Conservation (phyloP, 2,888 invertebrate genomes). For the Capitulum mitella region DNA sequence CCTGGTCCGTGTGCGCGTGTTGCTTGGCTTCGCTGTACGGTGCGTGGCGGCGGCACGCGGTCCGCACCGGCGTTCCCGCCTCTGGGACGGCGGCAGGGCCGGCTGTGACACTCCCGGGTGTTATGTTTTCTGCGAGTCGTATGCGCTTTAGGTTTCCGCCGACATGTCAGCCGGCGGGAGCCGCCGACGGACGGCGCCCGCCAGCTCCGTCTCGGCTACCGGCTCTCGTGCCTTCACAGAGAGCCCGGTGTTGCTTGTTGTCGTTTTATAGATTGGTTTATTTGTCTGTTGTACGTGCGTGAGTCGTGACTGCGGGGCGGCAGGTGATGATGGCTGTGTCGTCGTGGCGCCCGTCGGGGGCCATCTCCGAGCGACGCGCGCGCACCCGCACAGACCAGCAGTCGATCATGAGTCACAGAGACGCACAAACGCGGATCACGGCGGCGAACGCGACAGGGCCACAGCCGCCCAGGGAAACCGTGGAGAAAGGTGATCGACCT, state of each 20-base stretch:
- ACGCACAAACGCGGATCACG: neutral
- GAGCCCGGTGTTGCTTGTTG: slow-evolving; percentile 4
- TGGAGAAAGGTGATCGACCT: too few species aligned
- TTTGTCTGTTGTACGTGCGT: slow-evolving; percentile 12
- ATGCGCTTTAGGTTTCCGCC: slow-evolving; percentile 7
- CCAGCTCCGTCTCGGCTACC: neutral
- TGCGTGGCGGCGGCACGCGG: too few species aligned
- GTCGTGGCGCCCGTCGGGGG: neutral
- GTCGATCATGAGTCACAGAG: too few species aligned
- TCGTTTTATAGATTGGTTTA: neutral
- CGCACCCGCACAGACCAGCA: neutral
- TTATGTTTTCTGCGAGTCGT: slow-evolving; percentile 14
- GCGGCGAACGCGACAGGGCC: neutral
- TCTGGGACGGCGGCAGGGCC: too few species aligned
- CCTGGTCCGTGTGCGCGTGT: neutral
- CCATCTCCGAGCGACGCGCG: neutral
- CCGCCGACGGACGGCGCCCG: neutral
- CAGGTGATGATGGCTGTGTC: neutral
- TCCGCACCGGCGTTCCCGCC: too few species aligned
- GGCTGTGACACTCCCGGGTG: too few species aligned
- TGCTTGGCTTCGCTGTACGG: neutral
- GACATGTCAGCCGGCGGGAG: neutral
- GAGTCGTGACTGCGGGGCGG: neutral
- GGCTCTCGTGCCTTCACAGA: neutral
- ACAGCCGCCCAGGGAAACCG: too few species aligned